Conservation (phyloP, 1,140 invertebrate genomes). For the Pachypsylla venusta region DNA sequence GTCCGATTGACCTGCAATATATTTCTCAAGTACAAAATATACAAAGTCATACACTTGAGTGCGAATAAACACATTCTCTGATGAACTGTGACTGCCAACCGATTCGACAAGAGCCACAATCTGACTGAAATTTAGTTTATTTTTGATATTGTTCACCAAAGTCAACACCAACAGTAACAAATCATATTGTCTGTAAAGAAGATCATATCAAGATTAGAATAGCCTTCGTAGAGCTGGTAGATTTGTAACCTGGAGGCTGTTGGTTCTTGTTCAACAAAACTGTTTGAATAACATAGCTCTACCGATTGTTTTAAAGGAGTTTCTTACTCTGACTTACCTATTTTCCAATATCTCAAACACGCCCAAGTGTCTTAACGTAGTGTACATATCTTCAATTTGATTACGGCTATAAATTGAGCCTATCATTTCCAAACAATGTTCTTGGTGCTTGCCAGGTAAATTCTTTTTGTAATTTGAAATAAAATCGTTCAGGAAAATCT, state of each 20-base stretch:
- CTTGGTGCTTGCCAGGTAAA: not conserved
- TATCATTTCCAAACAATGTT: not conserved
- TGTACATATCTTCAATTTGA: not conserved
- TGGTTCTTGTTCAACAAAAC: no score
- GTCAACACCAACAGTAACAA: not conserved
- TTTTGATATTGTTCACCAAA: not conserved
- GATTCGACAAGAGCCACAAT: not conserved
- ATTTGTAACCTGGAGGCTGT: no score
- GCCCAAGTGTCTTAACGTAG: not conserved
- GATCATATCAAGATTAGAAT: no score
- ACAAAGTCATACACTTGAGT: not conserved
- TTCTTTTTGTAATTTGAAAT: not conserved
- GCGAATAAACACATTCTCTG: not conserved
- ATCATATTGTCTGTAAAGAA: not conserved
- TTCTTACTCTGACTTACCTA: no score
- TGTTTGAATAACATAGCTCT: no score
- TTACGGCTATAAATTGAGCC: not conserved
- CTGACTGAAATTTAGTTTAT: not conserved
- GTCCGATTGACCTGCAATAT: not conserved
- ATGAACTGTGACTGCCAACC: not conserved
- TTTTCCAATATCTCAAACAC: not conserved
- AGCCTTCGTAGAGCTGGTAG: no score
- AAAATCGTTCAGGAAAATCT: slow-evolving; percentile 2
- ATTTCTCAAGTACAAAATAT: not conserved
- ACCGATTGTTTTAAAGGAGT: no score